phyloP scores from a whole-genome alignment of 2,797 vertebrate genomes.

The Microcaecilia unicolor region DNA sequence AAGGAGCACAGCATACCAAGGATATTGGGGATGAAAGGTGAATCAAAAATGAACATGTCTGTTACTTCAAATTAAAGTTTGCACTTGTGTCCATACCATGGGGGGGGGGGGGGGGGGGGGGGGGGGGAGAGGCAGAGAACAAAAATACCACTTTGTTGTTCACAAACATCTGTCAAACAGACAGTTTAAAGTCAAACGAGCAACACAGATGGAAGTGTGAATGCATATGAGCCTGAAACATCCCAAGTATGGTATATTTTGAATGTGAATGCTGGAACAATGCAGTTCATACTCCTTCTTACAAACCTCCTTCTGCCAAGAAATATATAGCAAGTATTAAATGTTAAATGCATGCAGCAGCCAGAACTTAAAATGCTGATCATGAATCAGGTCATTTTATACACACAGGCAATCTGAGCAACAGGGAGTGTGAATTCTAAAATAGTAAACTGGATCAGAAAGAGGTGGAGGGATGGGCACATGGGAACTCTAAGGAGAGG shows the following conservation, averaged over 20 bases:
- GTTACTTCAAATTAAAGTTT: background rate
- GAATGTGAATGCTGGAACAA: slow-evolving; percentile 31
- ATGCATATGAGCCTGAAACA: slow-evolving; percentile 27
- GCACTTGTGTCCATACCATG: background rate
- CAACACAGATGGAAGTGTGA: slow-evolving; percentile 27
- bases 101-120: too few species aligned
- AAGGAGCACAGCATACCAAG: background rate
- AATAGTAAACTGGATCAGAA: too few species aligned
- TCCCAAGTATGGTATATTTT: slow-evolving; percentile 21
- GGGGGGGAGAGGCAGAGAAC: too few species aligned
- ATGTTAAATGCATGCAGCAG: slow-evolving; percentile 45
- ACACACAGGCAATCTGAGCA: too few species aligned
- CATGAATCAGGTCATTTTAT: slow-evolving; percentile 38
- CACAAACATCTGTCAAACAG: slow-evolving; percentile 3
- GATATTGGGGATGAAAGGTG: background rate
- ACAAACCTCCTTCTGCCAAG: slow-evolving; percentile 35
- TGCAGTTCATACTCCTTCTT: slow-evolving; percentile 24
- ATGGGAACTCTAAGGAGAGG: too few species aligned
- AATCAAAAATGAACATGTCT: background rate
- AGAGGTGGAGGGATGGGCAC: too few species aligned
- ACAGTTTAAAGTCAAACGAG: slow-evolving; percentile 23
- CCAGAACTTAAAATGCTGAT: slow-evolving; percentile 41
- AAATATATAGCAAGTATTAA: slow-evolving; percentile 33
- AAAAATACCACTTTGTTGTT: background rate
- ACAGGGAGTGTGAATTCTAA: too few species aligned